Evolutionary conservation across 2,888 invertebrate genomes (phyloP), one percentile per base, ranked within the genome.

Genomic region (Conops quadrifasciatus): DNA sequence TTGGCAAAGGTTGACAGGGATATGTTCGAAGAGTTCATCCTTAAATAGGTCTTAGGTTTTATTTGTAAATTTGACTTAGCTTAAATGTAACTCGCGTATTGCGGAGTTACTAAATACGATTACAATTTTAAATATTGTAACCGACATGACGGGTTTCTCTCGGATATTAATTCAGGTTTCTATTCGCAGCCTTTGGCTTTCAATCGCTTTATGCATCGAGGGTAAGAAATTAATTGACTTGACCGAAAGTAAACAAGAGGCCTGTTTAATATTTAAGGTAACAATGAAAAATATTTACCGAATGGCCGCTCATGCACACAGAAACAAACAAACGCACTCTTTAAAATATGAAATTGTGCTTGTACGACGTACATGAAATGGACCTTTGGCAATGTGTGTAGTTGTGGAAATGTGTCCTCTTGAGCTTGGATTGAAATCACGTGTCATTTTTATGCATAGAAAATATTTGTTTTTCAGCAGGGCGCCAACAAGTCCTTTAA

Each of bases 181-280:
- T 56, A 56, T 26, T 56, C 56, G 16, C 28, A 26, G 26, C 26
- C 26, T 59, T 30, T 28, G 28, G 30, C n/a, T 26, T 59, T 30
- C 30, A 26, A 26, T 30, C 59, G 19, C n/a, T 30, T 49, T 30
- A 16, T n/a, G 21, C 68, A 30, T 36, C 24, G 24, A 62, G 68
- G 59, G 58, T 62, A 49, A 51, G 60, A 47, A 68, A 60, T 68
- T 68, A 73, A 73, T 73, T 73, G 73, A 64, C 68, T 72, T 73
- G 73, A 73, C 73, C 73, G 28, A 71, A 72, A 30, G 70, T 67
- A 72, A 73, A 73, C 70, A 73, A 53, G 16, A 26, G 15, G 51
- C 21, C 43, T n/a, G 47, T 66, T 64, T 45, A 66, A 60, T 59
- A 49, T 47, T 49, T 21, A 66, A 24, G 66, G 49, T 28, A 65